Evolutionary conservation across 2,797 vertebrate species (phyloP), one percentile per base, ranked within the genome.

Genomic region (Petrocephalus sullivani): DNA sequence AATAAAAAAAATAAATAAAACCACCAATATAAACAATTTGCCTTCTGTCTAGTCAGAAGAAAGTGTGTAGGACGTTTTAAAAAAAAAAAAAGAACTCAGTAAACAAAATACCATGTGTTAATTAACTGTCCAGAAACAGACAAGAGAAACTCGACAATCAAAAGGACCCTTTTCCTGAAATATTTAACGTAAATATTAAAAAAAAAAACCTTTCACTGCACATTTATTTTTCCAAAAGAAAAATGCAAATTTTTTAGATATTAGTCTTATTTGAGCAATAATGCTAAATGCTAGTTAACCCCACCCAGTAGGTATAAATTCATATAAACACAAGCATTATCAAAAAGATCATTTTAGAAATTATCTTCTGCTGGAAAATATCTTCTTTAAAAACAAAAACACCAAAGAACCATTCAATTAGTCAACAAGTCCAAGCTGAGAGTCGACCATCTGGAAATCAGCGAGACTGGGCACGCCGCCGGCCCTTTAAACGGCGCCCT

Each of bases 221-320:
- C 75, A 81, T 81, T 81, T 81, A 81, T 81, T 78, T 78, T n/a
- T 78, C 71, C 71, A 87, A 56, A 23, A 46, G 46, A 86, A 88
- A 81, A 87, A 87, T 57, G 53, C 67, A 14, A 54, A 49, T 67
- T 56, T 56, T 37, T 54, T 54, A 75, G 33, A 89, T 71, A 91
- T 83, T 86, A n/a, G 56, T 87, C 58, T 91, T 92, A 93, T 93
- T 28, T 92, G 93, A 94, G 94, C 92, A 89, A 90, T 21, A 60
- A 88, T 51, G 87, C 89, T 91, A 86, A 89, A 91, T 64, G 88
- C 81, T 23, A 23, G 8, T 88, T 89, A 75, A 88, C 71, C 86
- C 49, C 51, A 16, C 56, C 41, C 87, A 88, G 37, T 87, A 61
- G 67, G 21, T 61, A 86, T n/a, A 6, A 84, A 81, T 75, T 84